phyloP scores from a whole-genome alignment of 2,113 vertebrate species.

The Aleadryas rufinucha region DNA sequence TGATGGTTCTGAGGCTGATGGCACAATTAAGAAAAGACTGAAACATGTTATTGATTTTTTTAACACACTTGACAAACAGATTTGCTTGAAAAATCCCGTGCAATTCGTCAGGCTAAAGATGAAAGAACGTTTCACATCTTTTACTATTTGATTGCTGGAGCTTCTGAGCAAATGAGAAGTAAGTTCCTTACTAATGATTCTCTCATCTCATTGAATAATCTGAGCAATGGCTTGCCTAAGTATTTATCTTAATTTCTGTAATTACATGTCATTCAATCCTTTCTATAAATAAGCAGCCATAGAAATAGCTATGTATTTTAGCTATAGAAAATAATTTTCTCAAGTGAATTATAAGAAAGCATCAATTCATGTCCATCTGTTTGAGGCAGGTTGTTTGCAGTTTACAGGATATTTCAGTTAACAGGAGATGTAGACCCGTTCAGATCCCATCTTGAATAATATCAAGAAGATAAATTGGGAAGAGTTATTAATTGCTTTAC shows the following conservation, averaged over 20 bases:
- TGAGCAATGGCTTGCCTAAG: not conserved
- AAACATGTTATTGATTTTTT: not conserved
- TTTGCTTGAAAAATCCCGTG: constrained; percentile 81
- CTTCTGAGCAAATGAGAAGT: constrained; percentile 79
- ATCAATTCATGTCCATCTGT: not conserved
- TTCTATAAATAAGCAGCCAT: not conserved
- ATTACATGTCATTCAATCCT: not conserved
- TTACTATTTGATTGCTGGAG: constrained; percentile 78
- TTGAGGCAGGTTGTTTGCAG: not conserved
- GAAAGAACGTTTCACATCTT: constrained; percentile 83
- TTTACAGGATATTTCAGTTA: not conserved
- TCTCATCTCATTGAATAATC: not conserved
- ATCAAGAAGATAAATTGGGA: not conserved
- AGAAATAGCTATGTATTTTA: not conserved
- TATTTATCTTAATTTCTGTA: not conserved
- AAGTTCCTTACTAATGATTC: constrained; percentile 9
- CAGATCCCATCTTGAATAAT: not conserved
- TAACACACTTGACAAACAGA: constrained; percentile 67
- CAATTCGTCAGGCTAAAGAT: constrained; percentile 79
- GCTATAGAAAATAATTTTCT: not conserved
- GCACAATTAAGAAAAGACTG: not conserved
- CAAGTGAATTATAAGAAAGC: not conserved
- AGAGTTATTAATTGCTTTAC: not conserved
- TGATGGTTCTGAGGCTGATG: not conserved
- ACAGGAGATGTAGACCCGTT: not conserved